These are phyloP conservation scores for Oxystoma pomonae DNA, from an alignment of 2,888 invertebrate species.

Conservation along the genomic window DNA sequence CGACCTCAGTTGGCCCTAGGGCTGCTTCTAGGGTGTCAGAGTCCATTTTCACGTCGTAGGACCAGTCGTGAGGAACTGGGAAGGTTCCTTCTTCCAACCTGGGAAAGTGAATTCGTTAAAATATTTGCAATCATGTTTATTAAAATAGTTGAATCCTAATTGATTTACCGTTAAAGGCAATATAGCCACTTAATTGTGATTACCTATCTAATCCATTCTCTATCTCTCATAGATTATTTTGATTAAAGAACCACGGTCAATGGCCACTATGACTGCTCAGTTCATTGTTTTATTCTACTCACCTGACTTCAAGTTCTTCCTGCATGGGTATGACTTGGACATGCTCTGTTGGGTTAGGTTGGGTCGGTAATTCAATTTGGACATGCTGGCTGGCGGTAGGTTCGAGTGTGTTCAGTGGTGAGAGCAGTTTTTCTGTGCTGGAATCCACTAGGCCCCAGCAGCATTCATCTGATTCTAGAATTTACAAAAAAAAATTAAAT, in stretches of 20 bases:
- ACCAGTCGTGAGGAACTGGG: constrained; percentile 49
- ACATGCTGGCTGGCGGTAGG: constrained; percentile 12
- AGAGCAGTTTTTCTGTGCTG: constrained; percentile 48
- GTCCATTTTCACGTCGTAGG: constrained; percentile 48
- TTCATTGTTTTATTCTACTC: too few relatives aligned
- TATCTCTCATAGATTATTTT: too few relatives aligned
- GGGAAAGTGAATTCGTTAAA: too few relatives aligned
- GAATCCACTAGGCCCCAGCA: constrained; percentile 51
- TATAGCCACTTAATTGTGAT: too few relatives aligned
- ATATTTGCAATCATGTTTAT: too few relatives aligned
- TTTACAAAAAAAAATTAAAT: neutral
- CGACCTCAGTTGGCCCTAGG: constrained; percentile 37
- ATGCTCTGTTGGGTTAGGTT: constrained; percentile 35
- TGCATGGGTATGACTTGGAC: constrained; percentile 53
- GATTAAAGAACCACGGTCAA: too few relatives aligned
- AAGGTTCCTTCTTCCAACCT: constrained; percentile 50
- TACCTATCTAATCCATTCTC: too few relatives aligned
- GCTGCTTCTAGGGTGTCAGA: constrained; percentile 53
- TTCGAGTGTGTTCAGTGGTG: constrained; percentile 39
- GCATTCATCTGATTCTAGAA: constrained; percentile 41
- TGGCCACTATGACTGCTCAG: too few relatives aligned
- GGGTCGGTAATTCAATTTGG: constrained; percentile 14
- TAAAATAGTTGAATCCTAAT: too few relatives aligned
- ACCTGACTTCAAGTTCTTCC: constrained; percentile 55
- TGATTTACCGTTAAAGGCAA: too few relatives aligned